Conservation (phyloP, 2,113 vertebrate species). For the Oncorhynchus masou region DNA sequence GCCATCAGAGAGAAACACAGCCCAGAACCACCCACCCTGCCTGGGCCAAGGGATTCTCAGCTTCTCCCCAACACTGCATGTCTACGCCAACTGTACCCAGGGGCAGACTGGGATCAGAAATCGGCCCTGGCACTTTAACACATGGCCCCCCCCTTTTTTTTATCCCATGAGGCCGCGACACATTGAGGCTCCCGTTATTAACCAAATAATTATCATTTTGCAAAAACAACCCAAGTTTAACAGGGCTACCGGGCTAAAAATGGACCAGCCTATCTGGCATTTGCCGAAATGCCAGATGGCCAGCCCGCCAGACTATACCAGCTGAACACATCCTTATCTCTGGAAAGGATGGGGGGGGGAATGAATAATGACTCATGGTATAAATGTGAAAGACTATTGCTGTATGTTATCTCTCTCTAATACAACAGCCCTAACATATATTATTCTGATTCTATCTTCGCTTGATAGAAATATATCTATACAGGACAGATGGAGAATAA, state of each 20-base stretch:
- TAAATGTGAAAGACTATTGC: background rate
- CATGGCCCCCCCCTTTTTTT: too few species aligned
- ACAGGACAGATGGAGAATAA: slow-evolving; percentile 25
- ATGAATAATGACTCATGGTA: background rate
- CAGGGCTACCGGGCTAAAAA: too few species aligned
- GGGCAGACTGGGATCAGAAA: too few species aligned
- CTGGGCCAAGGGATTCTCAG: slow-evolving; percentile 54
- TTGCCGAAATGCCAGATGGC: too few species aligned
- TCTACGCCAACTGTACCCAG: slow-evolving; percentile 61
- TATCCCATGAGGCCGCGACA: too few species aligned
- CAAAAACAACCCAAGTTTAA: too few species aligned
- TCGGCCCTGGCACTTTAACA: too few species aligned
- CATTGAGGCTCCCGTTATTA: too few species aligned
- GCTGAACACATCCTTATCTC: slow-evolving; percentile 55
- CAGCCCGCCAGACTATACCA: slow-evolving; percentile 5
- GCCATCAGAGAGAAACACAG: slow-evolving; percentile 55
- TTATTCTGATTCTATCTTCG: too few species aligned
- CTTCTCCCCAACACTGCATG: slow-evolving; percentile 63
- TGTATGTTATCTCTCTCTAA: background rate
- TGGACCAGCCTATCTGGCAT: too few species aligned
- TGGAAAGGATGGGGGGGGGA: slow-evolving; percentile 9
- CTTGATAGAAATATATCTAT: background rate
- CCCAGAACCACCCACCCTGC: slow-evolving; percentile 29
- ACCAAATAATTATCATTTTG: too few species aligned
- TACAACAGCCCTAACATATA: background rate